Percentiles rank a stretch among this genome's conserved stretches.
Conservation (phyloP, 2,888 invertebrate genomes). For the Leptopterna dolabrata region DNA sequence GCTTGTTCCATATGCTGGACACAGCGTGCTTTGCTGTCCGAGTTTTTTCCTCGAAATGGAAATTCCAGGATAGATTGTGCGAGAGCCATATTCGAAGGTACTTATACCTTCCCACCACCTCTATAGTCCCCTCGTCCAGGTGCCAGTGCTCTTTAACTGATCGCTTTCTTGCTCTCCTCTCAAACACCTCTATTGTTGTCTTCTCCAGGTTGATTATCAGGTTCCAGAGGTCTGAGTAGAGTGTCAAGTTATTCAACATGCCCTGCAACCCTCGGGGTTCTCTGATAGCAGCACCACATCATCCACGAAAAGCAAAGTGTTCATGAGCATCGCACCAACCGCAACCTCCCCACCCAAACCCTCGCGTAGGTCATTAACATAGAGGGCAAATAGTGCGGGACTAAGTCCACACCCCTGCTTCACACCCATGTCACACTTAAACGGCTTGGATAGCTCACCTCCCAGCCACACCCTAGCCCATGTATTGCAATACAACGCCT, state of each 20-base stretch:
- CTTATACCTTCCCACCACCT: background rate
- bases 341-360: background rate
- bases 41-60: too few relatives aligned
- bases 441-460: background rate
- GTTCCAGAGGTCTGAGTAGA: background rate
- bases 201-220: conserved; percentile 57
- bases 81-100: too few relatives aligned
- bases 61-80: too few relatives aligned
- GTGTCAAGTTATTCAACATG: background rate
- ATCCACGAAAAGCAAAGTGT: background rate
- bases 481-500: background rate
- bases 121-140: background rate
- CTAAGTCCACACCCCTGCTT: background rate
- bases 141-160: background rate
- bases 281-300: background rate
- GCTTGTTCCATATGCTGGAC: too few relatives aligned
- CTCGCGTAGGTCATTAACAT: background rate
- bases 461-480: conserved; percentile 15
- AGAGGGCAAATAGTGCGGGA: background rate
- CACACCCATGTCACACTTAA: background rate
- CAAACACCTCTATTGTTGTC: conserved; percentile 56
- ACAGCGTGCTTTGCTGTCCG: too few relatives aligned
- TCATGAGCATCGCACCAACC: background rate
- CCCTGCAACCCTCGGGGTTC: background rate
- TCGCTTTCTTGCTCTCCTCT: background rate